Percentiles rank a stretch among this genome's conserved stretches.
Evolutionary conservation across 2,888 invertebrate genomes (phyloP).

Genomic region (Cheilosia vulpina): DNA sequence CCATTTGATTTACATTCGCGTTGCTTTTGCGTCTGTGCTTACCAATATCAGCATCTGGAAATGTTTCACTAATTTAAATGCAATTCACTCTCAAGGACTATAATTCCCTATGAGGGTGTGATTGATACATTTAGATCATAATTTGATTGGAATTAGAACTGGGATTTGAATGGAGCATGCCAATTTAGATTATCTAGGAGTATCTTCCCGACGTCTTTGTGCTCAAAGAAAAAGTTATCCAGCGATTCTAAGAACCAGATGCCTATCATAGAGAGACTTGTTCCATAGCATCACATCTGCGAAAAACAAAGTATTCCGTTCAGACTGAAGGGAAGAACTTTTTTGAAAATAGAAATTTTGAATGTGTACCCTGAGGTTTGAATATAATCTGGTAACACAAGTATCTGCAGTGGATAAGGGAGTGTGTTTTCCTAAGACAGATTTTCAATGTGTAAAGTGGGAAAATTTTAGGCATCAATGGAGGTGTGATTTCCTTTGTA

Average conservation of each 20-base stretch:
- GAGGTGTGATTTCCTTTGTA: conserved; percentile 4
- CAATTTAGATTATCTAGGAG: conserved; percentile 10
- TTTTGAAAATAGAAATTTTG: conserved; percentile 12
- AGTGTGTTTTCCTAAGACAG: conserved; percentile 1
- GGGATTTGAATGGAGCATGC: conserved; percentile 2
- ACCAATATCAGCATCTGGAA: too few species aligned
- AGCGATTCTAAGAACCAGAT: background rate
- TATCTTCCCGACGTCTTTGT: too few species aligned
- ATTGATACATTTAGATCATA: conserved; percentile 2
- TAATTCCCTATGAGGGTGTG: background rate
- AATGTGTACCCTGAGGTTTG: conserved; percentile 15
- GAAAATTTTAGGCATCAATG: conserved; percentile 15
- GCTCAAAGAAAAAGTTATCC: background rate
- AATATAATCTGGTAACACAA: background rate
- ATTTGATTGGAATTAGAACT: conserved; percentile 9
- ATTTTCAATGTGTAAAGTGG: background rate
- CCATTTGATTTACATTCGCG: too few species aligned
- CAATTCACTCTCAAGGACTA: background rate
- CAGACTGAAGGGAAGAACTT: too few species aligned
- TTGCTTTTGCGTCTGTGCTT: too few species aligned
- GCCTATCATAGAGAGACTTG: background rate
- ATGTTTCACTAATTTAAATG: too few species aligned
- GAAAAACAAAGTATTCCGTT: background rate
- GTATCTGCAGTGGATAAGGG: background rate
- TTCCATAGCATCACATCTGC: background rate